Base-by-base conservation (phyloP, 2,888 invertebrate genomes). In the Slavum lentiscoides region DNA sequence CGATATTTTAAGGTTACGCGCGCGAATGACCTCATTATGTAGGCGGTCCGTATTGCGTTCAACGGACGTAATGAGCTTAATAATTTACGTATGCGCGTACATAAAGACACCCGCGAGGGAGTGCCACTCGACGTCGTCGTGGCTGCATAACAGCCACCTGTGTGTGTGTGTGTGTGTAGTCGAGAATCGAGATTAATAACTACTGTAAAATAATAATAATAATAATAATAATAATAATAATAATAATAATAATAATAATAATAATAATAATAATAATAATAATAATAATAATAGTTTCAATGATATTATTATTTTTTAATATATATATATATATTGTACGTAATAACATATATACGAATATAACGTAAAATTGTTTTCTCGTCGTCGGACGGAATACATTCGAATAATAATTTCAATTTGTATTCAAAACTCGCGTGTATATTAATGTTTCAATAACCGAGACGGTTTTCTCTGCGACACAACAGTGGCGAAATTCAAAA, bases 21-120 rank as follows among this genome's bases (percentile, higher is more conserved):
- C 75, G 75, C 67, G 75, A 75, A 75, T 67, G 66, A 67, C 75
- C 75, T 75, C 75, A 75, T 75, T 75, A 75, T 75, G 75, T 75
- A 67, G 75, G 75, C 75, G 75, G 75, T 67, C 19, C 75, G 58
- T 30, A 30, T 75, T 58, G 75, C 43, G 11, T 67, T n/a, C 67
- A 75, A 66, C 67, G 59, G 58, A 67, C 58, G 75, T 75, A 75
- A 75, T 67, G 75, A 75, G 67, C 67, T 75, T 75, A 58, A 75
- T 75, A 75, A 75, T 75, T 59, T 75, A 75, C 75, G 67, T 59
- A 30, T 4, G 30, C 30, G 30, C 30, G 21, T 23, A 49, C n/a
- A 43, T 43, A 75, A 74, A 74, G 74, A 75, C 58, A 67, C 75
- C 67, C 58, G 66, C 67, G 43, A 67, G 75, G 75, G 75, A 67